Evolutionary conservation across 2,113 vertebrate species (phyloP), one percentile per base, ranked within the genome.

Genomic region (Ursus arctos): DNA sequence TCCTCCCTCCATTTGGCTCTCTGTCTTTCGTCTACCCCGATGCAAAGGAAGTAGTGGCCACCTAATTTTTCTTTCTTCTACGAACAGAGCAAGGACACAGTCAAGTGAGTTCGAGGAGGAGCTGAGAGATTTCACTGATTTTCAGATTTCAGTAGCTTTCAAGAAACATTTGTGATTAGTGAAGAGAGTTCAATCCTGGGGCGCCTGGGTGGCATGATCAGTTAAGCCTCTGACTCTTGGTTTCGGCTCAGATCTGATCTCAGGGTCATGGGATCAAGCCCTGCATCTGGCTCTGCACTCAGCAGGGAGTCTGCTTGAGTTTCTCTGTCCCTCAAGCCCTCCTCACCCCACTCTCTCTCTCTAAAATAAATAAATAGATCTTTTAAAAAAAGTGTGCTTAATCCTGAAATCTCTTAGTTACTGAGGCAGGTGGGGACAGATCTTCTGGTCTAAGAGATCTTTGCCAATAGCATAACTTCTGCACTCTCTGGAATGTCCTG

Each of bases 11-110:
- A 4, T 69, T 67, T 89, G 51, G 14, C 53, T 33, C 14, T 36
- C 26, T 95, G 13, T 72, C 18, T 88, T 26, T 22, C 16, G 15
- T 59, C 13, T 80, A 51, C 6, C 1, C 1, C 80, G 18, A 55
- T 53, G 8, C 55, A 33, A 49, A 72, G 19, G 28, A 86, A 85
- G 4, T 26, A 0, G n/a, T 24, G 53, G 63, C 10, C 47, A 80
- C 21, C 31, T 71, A 55, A 76, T 49, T 95, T 94, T 86, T 80
- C 47, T 47, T n/a, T 98, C 4, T n/a, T 43, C 63, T 82, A 0
- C 65, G 4, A 43, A 24, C 33, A 43, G 69, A 90, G 33, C 40
- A 40, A 40, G 5, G 43, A 43, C 43, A 43, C 43, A 6, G 63
- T 63, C 33, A 87, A 67, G 6, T 91, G 71, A 94, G 8, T 21